Percentiles rank a stretch among this genome's conserved stretches.
phyloP scores from a whole-genome alignment of 2,113 vertebrate genomes.

The Lepisosteus osseus region DNA sequence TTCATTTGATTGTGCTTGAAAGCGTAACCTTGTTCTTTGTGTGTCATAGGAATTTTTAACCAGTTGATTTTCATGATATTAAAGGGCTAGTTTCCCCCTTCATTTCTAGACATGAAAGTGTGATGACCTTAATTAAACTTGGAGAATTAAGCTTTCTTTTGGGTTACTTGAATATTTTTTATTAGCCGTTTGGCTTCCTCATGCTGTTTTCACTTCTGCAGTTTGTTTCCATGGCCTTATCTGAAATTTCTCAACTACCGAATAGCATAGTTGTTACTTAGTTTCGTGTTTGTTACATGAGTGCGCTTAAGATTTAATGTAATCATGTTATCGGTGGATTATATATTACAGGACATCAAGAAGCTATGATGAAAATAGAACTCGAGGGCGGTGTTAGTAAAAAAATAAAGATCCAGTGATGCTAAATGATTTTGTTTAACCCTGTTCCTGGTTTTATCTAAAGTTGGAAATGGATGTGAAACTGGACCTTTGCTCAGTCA shows the following conservation, averaged over 20 bases:
- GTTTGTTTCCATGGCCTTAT: not conserved
- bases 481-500: constrained; percentile 42
- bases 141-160: not conserved
- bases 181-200: not conserved
- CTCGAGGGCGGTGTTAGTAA: constrained; percentile 28
- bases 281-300: not conserved
- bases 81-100: too few species aligned
- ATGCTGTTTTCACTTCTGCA: not conserved
- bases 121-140: not conserved
- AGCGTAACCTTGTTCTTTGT: too few species aligned
- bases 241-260: not conserved
- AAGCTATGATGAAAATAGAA: constrained; percentile 32
- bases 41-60: too few species aligned
- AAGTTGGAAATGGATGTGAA: constrained; percentile 56
- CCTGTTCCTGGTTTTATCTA: constrained; percentile 51
- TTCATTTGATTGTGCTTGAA: too few species aligned
- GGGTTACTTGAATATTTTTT: not conserved
- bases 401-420: constrained; percentile 26
- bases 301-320: constrained; percentile 24
- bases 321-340: constrained; percentile 35
- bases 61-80: too few species aligned
- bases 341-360: constrained; percentile 37
- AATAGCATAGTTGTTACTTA: not conserved
- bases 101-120: too few species aligned
- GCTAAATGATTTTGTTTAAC: constrained; percentile 37